phyloP scores from a whole-genome alignment of 1,140 invertebrate species.

The Bilobella aurantiaca region DNA sequence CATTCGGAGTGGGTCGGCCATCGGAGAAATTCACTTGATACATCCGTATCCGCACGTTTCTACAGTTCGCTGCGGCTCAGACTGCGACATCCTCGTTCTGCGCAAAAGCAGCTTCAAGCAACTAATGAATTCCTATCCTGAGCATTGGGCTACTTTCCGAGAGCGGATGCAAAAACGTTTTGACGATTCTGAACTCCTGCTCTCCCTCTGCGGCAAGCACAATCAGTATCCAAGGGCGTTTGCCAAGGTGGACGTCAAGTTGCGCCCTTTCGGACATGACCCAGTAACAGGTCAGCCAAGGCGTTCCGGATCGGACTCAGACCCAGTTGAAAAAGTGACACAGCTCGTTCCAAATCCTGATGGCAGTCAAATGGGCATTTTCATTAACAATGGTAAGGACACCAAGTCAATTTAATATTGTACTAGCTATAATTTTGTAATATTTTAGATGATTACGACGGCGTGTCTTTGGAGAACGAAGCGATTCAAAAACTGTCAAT shows the following conservation, averaged over 20 bases:
- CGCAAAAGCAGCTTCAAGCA: slow-evolving; percentile 15
- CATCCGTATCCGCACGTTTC: slow-evolving; percentile 27
- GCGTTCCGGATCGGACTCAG: neutral
- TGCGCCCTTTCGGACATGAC: neutral
- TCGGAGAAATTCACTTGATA: slow-evolving; percentile 30
- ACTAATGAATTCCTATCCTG: slow-evolving; percentile 22
- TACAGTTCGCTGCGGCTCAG: slow-evolving; percentile 24
- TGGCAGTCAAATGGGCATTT: too few relatives aligned
- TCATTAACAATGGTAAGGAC: too few relatives aligned
- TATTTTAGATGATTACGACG: slow-evolving; percentile 3
- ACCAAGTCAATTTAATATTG: too few relatives aligned
- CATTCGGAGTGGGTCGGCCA: slow-evolving; percentile 29
- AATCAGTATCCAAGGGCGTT: slow-evolving; percentile 13
- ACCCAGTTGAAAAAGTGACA: neutral
- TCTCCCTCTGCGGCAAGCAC: slow-evolving; percentile 16
- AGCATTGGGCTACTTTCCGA: slow-evolving; percentile 18
- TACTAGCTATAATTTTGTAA: too few relatives aligned
- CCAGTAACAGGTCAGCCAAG: neutral
- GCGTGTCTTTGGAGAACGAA: neutral
- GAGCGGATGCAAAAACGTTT: slow-evolving; percentile 19
- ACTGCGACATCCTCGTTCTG: slow-evolving; percentile 29
- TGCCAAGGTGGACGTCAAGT: neutral
- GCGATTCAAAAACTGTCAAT: neutral
- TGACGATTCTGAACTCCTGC: slow-evolving; percentile 19
- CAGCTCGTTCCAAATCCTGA: too few relatives aligned